These are phyloP conservation scores for Aphis craccivora DNA, from an alignment of 1,140 invertebrate genomes.

Conservation along the genomic window DNA sequence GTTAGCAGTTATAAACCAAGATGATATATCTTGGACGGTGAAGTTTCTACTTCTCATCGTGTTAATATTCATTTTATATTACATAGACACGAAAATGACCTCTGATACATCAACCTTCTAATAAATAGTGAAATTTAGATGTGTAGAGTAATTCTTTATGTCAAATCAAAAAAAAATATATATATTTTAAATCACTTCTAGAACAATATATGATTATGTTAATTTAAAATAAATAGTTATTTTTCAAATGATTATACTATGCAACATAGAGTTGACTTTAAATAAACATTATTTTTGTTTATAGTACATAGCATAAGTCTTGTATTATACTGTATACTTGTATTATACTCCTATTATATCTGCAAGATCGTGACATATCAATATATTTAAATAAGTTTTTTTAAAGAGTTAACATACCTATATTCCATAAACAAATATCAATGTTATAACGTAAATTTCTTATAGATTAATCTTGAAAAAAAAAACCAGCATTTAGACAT, in stretches of 20 bases:
- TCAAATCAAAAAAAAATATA: not conserved
- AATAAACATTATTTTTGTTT: not conserved
- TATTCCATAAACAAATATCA: not conserved
- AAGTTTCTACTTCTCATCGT: conserved; percentile 12
- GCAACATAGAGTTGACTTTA: not conserved
- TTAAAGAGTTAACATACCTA: not conserved
- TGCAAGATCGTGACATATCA: not conserved
- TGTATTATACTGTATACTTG: no score
- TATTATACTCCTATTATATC: not conserved
- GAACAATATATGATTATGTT: not conserved
- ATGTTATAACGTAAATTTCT: not conserved
- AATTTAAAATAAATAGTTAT: not conserved
- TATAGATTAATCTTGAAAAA: not conserved
- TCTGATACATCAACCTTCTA: conserved; percentile 30
- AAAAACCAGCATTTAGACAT: not conserved
- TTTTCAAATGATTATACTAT: not conserved
- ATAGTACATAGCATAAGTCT: not conserved
- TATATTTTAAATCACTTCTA: not conserved
- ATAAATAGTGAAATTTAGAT: conserved; percentile 47
- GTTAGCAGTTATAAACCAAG: not conserved
- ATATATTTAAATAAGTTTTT: not conserved
- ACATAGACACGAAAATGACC: conserved; percentile 46
- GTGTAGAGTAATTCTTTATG: not conserved
- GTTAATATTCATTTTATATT: conserved; percentile 10
- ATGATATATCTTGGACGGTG: not conserved